Evolutionary conservation across 2,797 vertebrate species (phyloP), one percentile per base, ranked within the genome.

Genomic region (Chelmon rostratus): DNA sequence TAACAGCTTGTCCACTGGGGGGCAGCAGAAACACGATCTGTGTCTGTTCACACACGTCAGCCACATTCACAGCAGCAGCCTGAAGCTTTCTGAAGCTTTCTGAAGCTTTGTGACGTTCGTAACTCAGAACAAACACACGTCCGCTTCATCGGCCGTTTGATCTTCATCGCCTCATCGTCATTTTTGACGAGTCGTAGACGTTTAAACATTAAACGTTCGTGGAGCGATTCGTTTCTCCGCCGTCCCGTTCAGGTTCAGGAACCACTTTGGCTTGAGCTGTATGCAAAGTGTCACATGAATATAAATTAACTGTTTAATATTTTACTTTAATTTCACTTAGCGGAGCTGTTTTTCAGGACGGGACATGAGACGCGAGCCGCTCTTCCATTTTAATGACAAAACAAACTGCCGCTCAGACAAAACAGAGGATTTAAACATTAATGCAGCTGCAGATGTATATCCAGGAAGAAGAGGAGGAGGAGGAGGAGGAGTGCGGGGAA

Each of bases 381-480:
- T 78, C 73, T 47, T 83, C 66, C 73, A 74, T 54, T 82, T 85
- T 79, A 87, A 85, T 71, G 73, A 85, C 73, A 49, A 82, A 91
- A 91, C 86, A 85, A 82, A 85, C 64, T 40, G 70, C 28, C 8
- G 33, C 67, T 73, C 63, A 62, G 68, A 83, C 84, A 79, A 91
- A 89, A 92, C 86, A 88, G 56, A 16, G 7, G 40, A 50, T 52
- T 89, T 84, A 89, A 91, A 91, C 69, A 81, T 91, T 90, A 2
- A 92, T 89, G 85, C 12, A 21, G 3, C 76, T 61, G 54, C 63
- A 79, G 73, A 88, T 42, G 74, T 50, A 50, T 19, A 83, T 81
- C 53, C 69, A 54, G 68, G 54, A 38, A 38, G 52, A 62, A 13
- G 6, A 65, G 54, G 28, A 44, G n/a, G 42, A 38, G 38, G 52